Percentiles rank a stretch among this genome's conserved stretches.
These are phyloP conservation scores for Taeniopygia guttata DNA, from an alignment of 2,797 vertebrate genomes.

Conservation along the genomic window DNA sequence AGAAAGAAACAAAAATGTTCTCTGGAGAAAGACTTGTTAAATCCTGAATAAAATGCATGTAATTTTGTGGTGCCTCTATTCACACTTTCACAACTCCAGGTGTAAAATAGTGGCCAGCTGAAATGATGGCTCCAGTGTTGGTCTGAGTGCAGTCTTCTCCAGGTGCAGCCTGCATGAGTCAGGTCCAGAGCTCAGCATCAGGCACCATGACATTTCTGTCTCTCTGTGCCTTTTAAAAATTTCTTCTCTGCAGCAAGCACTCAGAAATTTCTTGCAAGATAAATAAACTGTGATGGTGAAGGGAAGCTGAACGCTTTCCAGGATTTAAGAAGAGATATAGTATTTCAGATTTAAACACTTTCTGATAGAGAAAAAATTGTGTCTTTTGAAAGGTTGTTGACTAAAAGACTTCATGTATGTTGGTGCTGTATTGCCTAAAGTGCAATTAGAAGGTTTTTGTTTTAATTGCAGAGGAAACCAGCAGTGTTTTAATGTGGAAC, in stretches of 20 bases:
- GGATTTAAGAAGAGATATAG: background rate
- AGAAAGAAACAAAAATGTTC: background rate
- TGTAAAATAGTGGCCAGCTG: background rate
- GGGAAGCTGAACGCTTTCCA: slow-evolving; percentile 24
- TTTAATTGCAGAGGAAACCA: background rate
- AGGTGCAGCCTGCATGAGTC: background rate
- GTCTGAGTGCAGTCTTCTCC: background rate
- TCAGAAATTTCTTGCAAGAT: slow-evolving; percentile 8
- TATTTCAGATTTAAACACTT: slow-evolving; percentile 14
- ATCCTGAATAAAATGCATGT: background rate
- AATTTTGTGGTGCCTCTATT: background rate
- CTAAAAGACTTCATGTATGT: background rate
- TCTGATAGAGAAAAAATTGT: background rate
- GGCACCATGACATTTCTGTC: background rate
- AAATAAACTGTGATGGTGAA: slow-evolving; percentile 37
- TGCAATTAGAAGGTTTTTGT: background rate
- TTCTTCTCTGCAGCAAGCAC: background rate
- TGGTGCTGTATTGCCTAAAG: background rate
- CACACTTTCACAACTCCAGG: background rate
- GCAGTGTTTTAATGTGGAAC: background rate
- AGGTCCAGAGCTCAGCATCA: background rate
- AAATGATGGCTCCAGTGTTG: background rate
- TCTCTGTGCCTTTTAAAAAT: background rate
- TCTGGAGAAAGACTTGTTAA: background rate
- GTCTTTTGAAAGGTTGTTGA: background rate